Conservation (phyloP, 2,113 vertebrate species). For the Hylia prasina region DNA sequence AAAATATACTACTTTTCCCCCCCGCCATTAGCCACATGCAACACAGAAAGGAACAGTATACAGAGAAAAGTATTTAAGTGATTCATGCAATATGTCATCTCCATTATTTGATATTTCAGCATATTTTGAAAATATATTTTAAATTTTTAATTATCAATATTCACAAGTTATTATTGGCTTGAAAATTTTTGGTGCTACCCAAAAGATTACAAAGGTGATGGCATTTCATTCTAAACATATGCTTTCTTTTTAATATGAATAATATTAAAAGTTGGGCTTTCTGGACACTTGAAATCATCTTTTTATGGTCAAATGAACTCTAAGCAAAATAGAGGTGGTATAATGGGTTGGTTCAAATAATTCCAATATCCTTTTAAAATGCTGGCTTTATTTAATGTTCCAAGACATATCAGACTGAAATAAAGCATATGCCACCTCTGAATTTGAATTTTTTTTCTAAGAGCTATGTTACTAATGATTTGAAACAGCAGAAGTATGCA, state of each 20-base stretch:
- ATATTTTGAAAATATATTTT: not conserved
- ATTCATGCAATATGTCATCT: not conserved
- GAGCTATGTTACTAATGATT: not conserved
- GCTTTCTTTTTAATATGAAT: not conserved
- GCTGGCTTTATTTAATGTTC: conserved; percentile 3
- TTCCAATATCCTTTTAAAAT: not conserved
- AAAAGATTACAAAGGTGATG: not conserved
- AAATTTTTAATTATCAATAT: not conserved
- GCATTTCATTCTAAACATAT: not conserved
- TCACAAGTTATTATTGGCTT: not conserved
- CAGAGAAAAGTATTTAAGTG: not conserved
- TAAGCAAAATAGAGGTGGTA: not conserved
- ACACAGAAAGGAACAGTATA: not conserved
- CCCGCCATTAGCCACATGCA: not conserved
- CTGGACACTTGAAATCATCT: not conserved
- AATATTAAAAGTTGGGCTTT: not conserved
- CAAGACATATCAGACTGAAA: not conserved
- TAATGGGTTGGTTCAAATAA: not conserved
- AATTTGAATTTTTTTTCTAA: not conserved
- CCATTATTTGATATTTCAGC: not conserved
- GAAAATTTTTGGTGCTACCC: not conserved
- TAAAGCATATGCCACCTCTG: not conserved
- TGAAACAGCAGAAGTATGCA: not conserved
- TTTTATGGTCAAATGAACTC: not conserved
- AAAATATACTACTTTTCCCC: not conserved